phyloP scores from a whole-genome alignment of 92 coral and sea anemone species.

The Heliopora coerulea region DNA sequence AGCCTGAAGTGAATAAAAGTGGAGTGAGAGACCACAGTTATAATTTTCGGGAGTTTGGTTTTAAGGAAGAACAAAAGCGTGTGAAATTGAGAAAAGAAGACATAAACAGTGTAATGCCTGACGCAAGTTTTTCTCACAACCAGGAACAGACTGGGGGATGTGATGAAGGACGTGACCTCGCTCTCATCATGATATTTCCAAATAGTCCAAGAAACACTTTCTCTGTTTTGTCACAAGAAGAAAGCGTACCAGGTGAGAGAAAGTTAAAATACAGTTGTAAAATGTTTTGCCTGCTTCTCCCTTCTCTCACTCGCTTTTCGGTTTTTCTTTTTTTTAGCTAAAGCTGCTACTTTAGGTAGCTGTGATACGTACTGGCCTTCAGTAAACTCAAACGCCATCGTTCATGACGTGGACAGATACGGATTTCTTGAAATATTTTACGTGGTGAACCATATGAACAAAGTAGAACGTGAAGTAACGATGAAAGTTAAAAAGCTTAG shows the following conservation, averaged over 20 bases:
- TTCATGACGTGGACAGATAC: constrained; percentile 33
- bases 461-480: background rate
- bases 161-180: background rate
- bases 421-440: constrained; percentile 26
- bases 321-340: background rate
- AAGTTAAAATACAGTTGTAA: background rate
- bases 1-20: background rate
- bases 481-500: constrained; percentile 32
- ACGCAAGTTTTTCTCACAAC: background rate
- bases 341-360: background rate
- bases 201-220: constrained; percentile 22
- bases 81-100: background rate
- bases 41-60: no score
- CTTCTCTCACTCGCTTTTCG: background rate
- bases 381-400: constrained; percentile 17
- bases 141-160: background rate
- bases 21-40: background rate
- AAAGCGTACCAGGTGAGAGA: background rate
- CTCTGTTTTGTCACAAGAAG: constrained; percentile 4
- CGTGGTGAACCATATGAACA: constrained; percentile 16
- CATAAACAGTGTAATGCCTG: background rate
- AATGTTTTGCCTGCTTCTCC: background rate
- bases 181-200: constrained; percentile 25
- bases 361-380: constrained; percentile 29
- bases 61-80: background rate